Base-by-base conservation (phyloP, 2,797 vertebrate genomes). In the Siniperca scherzeri region DNA sequence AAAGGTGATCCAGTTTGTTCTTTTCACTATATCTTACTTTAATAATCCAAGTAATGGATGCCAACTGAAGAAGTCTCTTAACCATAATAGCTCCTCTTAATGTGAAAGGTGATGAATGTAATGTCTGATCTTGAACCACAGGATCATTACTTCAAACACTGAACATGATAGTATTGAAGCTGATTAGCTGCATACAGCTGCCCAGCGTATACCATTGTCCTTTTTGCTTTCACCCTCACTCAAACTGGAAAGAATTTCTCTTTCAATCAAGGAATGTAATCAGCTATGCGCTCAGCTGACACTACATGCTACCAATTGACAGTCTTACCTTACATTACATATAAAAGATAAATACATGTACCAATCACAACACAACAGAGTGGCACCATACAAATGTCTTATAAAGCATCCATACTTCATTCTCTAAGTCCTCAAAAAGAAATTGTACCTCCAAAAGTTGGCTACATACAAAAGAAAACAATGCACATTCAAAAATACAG, bases 231-330 rank as follows among this genome's bases (percentile, higher is more conserved):
- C 38, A 52, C 22, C 7, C 21, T 36, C 22, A 40, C 27, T 27
- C 69, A 44, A 40, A 74, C 36, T 42, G 46, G 38, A 82, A 65
- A 71, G 42, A 73, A 52, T 40, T 77, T 85, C 16, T 76, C 74
- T 50, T 86, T 89, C 73, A 81, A 30, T 83, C 65, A 76, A 61
- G 36, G n/a, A 57, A 61, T 86, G 72, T 60, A 81, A 84, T 88
- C 36, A 40, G 71, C 83, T 74, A 84, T 78, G 62, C 73, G 27
- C 81, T 81, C 42, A 38, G 53, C 33, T 67, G 38, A 70, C 67
- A 77, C 78, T 77, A 62, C 22, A 33, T 30, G 42, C 61, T 81
- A 44, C 53, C 44, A 69, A 62, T 53, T 70, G 55, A 86, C 80
- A 75, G 50, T 42, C 30, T 30, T 30, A 30, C 30, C 30, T 30